phyloP scores from a whole-genome alignment of 1,140 invertebrate species.

The Drosophila asahinai region DNA sequence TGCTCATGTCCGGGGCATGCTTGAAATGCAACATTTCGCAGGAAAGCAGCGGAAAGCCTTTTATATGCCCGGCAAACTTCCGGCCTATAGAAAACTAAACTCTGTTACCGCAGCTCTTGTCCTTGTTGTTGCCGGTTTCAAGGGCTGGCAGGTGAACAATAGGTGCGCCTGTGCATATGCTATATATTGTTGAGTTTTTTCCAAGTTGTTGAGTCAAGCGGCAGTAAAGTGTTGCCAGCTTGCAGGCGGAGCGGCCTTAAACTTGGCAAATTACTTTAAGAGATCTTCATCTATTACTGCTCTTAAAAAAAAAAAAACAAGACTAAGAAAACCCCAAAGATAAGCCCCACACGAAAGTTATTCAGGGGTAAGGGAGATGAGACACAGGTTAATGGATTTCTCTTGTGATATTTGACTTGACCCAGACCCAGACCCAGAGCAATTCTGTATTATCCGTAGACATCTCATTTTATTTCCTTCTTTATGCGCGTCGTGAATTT shows the following conservation, averaged over 20 bases:
- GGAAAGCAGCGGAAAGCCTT: conserved; percentile 77
- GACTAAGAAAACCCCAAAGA: conserved; percentile 22
- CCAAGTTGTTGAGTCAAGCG: conserved; percentile 47
- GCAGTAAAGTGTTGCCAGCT: conserved; percentile 59
- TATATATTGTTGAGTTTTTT: conserved; percentile 30
- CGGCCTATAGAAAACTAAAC: conserved; percentile 71
- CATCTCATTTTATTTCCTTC: conserved; percentile 60
- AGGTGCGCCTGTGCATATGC: conserved; percentile 70
- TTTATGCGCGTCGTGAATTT: conserved; percentile 55
- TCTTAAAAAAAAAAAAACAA: conserved; percentile 5
- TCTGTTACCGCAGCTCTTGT: conserved; percentile 35
- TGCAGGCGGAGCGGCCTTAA: conserved; percentile 53
- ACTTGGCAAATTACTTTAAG: conserved; percentile 60
- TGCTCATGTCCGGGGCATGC: conserved; percentile 62
- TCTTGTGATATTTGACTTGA: conserved; percentile 77
- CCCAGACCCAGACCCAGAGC: conserved; percentile 17
- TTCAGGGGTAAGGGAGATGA: conserved; percentile 50
- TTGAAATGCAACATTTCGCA: conserved; percentile 79
- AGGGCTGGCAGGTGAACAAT: conserved; percentile 66
- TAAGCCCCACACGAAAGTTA: conserved; percentile 48
- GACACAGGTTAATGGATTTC: conserved; percentile 77
- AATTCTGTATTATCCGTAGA: conserved; percentile 48
- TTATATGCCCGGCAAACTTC: conserved; percentile 75
- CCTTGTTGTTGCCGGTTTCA: conserved; percentile 38
- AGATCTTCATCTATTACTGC: conserved; percentile 7